Evolutionary conservation across 2,797 vertebrate species (phyloP), one percentile per base, ranked within the genome.

Genomic region (Eulemur mongoz): DNA sequence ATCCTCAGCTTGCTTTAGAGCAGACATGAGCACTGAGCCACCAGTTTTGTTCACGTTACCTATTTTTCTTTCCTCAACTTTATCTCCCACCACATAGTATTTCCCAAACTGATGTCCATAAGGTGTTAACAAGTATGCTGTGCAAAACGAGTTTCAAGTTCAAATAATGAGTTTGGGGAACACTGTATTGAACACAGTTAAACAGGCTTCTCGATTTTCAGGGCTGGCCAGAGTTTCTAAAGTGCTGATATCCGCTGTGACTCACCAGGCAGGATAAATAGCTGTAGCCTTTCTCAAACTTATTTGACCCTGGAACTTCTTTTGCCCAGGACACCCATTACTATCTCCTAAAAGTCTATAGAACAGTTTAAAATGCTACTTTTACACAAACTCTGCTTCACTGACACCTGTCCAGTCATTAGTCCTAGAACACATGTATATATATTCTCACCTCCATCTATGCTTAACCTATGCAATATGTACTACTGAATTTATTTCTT

Each of bases 1-100:
- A 70, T 54, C 38, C 67, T 43, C 54, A 75, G 72, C 70, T 78
- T 63, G 27, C 43, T 93, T 35, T 63, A 79, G 59, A 86, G 52
- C 45, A 95, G 57, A 91, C 79, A 59, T 38, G 40, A 93, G 70
- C 18, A 76, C 65, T 63, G 5, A 43, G 69, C n/a, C n/a, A n/a
- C n/a, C n/a, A n/a, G n/a, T n/a, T n/a, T n/a, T n/a, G 40, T 43
- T 93, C 72, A 35, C 45, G 73, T 38, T 50, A 45, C 57, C 61
- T 70, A 32, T 89, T 80, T 40, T 40, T 59, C 40, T 95, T 50
- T 82, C 91, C 92, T 25, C 65, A 83, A 35, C 57, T 81, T 94
- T 50, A 91, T 50, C 30, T 93, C 76, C 76, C 45, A 89, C 72
- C 73, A 73, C 14, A 59, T 0, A 52, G 35, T 32, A 38, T 35